Conservation (phyloP, 2,888 invertebrate species). For the Andrena hattorfiana region DNA sequence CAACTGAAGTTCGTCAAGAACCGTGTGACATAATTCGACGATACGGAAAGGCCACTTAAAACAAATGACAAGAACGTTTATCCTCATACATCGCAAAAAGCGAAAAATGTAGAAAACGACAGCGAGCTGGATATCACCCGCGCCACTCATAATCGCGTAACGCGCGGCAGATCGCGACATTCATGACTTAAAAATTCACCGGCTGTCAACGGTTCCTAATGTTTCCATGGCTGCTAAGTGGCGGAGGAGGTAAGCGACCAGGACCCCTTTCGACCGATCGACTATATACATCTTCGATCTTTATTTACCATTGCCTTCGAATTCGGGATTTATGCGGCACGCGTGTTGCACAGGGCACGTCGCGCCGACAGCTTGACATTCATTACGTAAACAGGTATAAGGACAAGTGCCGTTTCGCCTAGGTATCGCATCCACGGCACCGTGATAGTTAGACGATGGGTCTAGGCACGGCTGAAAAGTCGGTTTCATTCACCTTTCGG, state of each 20-base stretch:
- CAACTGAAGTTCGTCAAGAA: background rate
- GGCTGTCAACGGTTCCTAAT: background rate
- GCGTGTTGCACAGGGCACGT: constrained; percentile 10
- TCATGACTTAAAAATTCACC: constrained; percentile 7
- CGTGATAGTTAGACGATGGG: background rate
- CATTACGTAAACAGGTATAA: constrained; percentile 75
- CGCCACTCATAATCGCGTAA: background rate
- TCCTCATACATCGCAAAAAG: background rate
- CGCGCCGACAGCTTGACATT: constrained; percentile 69
- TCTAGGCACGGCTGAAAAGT: constrained; percentile 7
- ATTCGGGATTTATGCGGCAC: background rate
- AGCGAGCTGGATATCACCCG: too few species aligned
- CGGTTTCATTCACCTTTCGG: constrained; percentile 64
- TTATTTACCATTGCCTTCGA: background rate
- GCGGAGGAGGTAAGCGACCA: background rate
- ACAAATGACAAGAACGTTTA: background rate
- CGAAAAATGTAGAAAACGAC: too few species aligned
- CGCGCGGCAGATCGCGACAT: background rate
- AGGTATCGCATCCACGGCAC: background rate
- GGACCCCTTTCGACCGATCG: background rate
- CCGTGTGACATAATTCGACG: background rate
- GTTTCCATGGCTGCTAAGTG: background rate
- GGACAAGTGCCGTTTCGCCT: constrained; percentile 31
- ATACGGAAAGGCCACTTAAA: background rate
- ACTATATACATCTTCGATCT: background rate